Evolutionary conservation across 1,140 invertebrate species (phyloP).

Genomic region (Trinorchestia longiramus): DNA sequence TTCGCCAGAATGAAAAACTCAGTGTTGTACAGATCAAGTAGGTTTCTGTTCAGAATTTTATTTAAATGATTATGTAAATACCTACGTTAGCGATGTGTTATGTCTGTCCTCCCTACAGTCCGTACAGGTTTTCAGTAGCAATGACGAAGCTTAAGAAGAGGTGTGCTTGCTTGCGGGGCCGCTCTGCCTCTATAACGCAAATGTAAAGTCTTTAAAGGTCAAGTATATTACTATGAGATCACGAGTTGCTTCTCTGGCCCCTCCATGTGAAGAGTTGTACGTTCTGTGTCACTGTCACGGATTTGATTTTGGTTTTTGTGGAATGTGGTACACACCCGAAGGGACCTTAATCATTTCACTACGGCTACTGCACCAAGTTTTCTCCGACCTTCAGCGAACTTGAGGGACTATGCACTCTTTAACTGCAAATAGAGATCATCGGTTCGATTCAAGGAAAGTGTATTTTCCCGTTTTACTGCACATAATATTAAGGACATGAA

Average conservation of each 20-base stretch:
- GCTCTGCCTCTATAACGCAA: neutral
- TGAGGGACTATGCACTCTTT: too few relatives aligned
- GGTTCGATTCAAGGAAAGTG: too few relatives aligned
- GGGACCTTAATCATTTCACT: too few relatives aligned
- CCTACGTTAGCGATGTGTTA: neutral
- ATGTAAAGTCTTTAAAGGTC: conserved; percentile 21
- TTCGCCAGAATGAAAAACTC: neutral
- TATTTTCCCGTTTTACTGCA: too few relatives aligned
- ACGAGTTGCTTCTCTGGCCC: neutral
- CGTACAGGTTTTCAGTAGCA: neutral
- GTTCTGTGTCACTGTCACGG: too few relatives aligned
- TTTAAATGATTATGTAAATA: conserved; percentile 30
- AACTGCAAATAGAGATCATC: too few relatives aligned
- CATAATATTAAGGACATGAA: too few relatives aligned
- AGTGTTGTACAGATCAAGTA: conserved; percentile 20
- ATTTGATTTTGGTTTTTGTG: too few relatives aligned
- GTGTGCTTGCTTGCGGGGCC: neutral
- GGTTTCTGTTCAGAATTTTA: neutral
- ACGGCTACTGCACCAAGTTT: too few relatives aligned
- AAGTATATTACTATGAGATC: conserved; percentile 48
- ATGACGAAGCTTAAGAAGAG: neutral
- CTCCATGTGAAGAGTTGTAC: too few relatives aligned
- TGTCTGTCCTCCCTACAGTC: neutral
- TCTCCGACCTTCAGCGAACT: too few relatives aligned
- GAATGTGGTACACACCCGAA: too few relatives aligned